phyloP scores from a whole-genome alignment of 2,797 vertebrate genomes.

The Lerista edwardsae region DNA sequence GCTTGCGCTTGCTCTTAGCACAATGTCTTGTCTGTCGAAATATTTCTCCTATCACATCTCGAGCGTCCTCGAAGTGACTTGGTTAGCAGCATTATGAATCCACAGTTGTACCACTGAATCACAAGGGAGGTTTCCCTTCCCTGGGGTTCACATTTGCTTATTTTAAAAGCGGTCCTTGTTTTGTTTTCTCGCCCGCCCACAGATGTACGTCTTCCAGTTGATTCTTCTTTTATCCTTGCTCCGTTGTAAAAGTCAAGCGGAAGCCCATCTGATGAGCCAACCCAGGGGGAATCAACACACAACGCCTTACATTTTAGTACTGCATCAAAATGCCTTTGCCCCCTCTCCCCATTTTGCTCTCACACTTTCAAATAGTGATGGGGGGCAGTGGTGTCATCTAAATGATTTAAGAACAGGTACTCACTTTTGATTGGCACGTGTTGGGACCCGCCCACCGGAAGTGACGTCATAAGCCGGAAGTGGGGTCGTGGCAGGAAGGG shows the following conservation, averaged over 20 bases:
- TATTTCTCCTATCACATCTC: constrained; percentile 21
- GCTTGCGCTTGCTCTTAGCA: constrained; percentile 51
- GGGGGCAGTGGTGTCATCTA: too few relatives aligned
- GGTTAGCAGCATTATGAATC: not conserved
- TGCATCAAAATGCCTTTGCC: too few relatives aligned
- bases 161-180: constrained; percentile 12
- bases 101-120: not conserved
- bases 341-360: too few relatives aligned
- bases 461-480: too few relatives aligned
- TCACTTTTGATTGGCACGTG: too few relatives aligned
- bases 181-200: not conserved
- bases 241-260: not conserved
- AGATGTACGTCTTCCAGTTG: not conserved
- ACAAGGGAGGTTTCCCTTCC: not conserved
- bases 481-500: too few relatives aligned
- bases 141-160: not conserved
- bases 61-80: constrained; percentile 48
- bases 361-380: too few relatives aligned
- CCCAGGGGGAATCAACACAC: not conserved
- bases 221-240: not conserved
- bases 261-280: not conserved
- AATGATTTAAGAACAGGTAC: too few relatives aligned
- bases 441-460: too few relatives aligned
- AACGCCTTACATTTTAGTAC: too few relatives aligned
- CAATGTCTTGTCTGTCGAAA: constrained; percentile 53